Base-by-base conservation (phyloP, 1,140 invertebrate genomes). In the Drosophila baimaii region DNA sequence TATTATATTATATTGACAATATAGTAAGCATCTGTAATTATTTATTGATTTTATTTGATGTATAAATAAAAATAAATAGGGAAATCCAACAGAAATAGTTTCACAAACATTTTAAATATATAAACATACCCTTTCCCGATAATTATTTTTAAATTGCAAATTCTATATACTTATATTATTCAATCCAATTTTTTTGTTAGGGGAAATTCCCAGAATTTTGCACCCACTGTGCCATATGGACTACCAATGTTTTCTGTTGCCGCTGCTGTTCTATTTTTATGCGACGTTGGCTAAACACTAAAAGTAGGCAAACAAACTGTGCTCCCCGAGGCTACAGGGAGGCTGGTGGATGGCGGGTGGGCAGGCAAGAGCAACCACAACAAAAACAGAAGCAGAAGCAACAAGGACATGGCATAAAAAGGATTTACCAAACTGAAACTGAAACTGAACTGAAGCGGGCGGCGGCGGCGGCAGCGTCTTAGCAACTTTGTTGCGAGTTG, bases 251-350 rank as follows among this genome's bases (percentile, higher is more conserved):
- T 57, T 33, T 52, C 75, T 19, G 35, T 57, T 49, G 44, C 35
- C 43, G 75, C 44, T 73, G 73, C 61, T 78, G 76, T 88, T 78
- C 84, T 83, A 86, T 86, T 86, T 88, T 88, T 88, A 82, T 86
- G 79, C 83, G 79, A 82, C 70, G 79, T 75, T 86, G 82, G 70
- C 70, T 82, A 88, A 86, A 86, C 83, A 88, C 79, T 86, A 59
- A 86, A 86, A 86, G 75, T 88, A 88, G 83, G 76, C 70, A 86
- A 88, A 82, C 78, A 76, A 65, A 75, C 70, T 63, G 27, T 29
- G 51, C 51, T 62, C 52, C 41, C 64, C 29, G 27, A 0, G 0
- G 17, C n/a, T n/a, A n/a, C n/a, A 17, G 10, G 27, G 27, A 25
- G n/a, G 10, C 3, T 3, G 2, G 7, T 8, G 31, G 12, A n/a